These are phyloP conservation scores for Discoglossus pictus DNA, from an alignment of 2,797 vertebrate genomes.

Conservation along the genomic window DNA sequence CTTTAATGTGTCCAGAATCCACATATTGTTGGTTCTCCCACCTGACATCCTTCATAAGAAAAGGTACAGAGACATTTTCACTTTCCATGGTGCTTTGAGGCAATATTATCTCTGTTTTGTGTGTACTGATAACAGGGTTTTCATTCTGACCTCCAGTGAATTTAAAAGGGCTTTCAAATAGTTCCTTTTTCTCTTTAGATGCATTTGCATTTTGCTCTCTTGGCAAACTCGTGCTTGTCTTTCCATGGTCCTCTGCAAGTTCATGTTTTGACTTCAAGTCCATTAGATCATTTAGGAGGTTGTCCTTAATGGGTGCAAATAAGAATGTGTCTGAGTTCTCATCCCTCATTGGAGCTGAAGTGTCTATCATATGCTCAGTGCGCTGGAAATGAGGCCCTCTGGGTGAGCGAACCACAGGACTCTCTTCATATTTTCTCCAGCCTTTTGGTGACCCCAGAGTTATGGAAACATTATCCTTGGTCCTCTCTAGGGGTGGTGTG, in stretches of 20 bases:
- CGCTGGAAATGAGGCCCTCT: background rate
- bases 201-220: background rate
- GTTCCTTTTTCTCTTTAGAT: background rate
- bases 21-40: background rate
- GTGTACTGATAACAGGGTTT: background rate
- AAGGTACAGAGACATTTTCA: background rate
- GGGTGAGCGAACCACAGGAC: background rate
- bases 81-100: background rate
- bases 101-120: background rate
- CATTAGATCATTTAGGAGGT: background rate
- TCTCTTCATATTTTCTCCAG: constrained; percentile 32
- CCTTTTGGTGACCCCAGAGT: constrained; percentile 32
- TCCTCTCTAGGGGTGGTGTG: constrained; percentile 13
- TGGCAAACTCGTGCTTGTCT: background rate
- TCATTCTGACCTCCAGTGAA: background rate
- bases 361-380: background rate
- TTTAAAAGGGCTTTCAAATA: background rate
- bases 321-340: background rate
- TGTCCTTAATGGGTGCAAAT: background rate
- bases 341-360: background rate
- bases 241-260: background rate
- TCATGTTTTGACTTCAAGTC: background rate
- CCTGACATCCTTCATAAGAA: background rate
- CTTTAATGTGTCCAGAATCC: background rate
- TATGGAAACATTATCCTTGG: constrained; percentile 15